Conservation (phyloP, 2,888 invertebrate species). For the Euclidia mi region DNA sequence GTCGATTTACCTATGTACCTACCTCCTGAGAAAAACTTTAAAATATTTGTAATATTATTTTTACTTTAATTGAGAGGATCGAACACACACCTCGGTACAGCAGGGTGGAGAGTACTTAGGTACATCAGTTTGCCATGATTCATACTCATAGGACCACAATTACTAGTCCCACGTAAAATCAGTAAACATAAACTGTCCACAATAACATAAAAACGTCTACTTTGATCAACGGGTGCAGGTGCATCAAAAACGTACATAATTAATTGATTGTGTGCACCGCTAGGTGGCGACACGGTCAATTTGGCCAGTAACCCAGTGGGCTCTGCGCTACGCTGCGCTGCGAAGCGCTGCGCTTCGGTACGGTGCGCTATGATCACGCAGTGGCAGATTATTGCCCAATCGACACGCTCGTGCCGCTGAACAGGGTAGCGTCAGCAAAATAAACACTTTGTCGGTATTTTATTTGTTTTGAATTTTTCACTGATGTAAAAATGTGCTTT, state of each 20-base stretch:
- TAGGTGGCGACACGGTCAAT: constrained; percentile 58
- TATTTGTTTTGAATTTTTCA: too few relatives aligned
- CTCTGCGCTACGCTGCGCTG: constrained; percentile 42
- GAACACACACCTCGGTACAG: too few relatives aligned
- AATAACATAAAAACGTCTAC: constrained; percentile 13
- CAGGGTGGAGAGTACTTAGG: too few relatives aligned
- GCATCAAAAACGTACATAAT: constrained; percentile 44
- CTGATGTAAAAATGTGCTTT: too few relatives aligned
- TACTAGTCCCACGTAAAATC: too few relatives aligned
- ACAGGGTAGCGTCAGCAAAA: constrained; percentile 54
- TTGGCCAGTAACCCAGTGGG: constrained; percentile 60
- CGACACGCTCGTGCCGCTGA: constrained; percentile 56
- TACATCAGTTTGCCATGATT: too few relatives aligned
- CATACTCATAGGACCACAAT: too few relatives aligned
- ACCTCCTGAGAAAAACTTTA: too few relatives aligned
- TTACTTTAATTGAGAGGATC: too few relatives aligned
- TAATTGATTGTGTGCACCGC: constrained; percentile 41
- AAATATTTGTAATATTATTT: too few relatives aligned
- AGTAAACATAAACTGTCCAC: not conserved
- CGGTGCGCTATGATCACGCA: constrained; percentile 65
- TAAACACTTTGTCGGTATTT: too few relatives aligned
- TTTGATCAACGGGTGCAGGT: constrained; percentile 40
- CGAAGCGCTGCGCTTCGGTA: constrained; percentile 56
- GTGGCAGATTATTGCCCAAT: constrained; percentile 73
- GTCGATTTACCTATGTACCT: too few relatives aligned